Percentiles rank a stretch among this genome's conserved stretches.
Conservation (phyloP, 1,140 invertebrate species). For the Saccostrea glomerata region DNA sequence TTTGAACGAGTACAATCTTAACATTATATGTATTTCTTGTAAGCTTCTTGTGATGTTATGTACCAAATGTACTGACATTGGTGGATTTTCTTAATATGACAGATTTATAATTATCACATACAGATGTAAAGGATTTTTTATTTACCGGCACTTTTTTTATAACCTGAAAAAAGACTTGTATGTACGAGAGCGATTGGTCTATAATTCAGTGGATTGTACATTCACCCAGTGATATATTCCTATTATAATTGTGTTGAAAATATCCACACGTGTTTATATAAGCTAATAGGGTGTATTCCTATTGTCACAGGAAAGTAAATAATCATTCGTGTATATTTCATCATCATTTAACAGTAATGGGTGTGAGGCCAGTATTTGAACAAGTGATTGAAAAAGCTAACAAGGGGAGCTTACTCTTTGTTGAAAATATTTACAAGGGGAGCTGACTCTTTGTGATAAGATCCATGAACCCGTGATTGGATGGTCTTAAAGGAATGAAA, state of each 20-base stretch:
- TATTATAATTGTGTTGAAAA: background rate
- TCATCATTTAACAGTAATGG: conserved; percentile 30
- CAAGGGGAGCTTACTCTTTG: conserved; percentile 23
- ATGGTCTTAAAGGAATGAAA: background rate
- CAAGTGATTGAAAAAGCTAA: conserved; percentile 31
- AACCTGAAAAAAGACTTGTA: background rate
- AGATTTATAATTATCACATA: background rate
- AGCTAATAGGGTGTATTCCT: conserved; percentile 1
- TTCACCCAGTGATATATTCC: background rate
- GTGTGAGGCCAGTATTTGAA: conserved; percentile 35
- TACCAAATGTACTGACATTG: background rate
- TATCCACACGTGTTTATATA: background rate
- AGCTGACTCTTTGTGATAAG: background rate
- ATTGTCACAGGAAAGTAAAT: background rate
- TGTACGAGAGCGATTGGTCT: background rate
- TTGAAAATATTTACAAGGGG: background rate
- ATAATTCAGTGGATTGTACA: background rate
- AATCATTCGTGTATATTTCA: background rate
- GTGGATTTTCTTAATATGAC: background rate
- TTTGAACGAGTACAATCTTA: background rate
- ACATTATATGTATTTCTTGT: background rate
- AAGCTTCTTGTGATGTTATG: background rate
- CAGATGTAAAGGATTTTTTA: background rate
- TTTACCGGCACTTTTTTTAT: background rate
- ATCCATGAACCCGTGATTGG: background rate